These are phyloP conservation scores for Cryptus armator DNA, from an alignment of 2,888 invertebrate genomes.

Conservation along the genomic window DNA sequence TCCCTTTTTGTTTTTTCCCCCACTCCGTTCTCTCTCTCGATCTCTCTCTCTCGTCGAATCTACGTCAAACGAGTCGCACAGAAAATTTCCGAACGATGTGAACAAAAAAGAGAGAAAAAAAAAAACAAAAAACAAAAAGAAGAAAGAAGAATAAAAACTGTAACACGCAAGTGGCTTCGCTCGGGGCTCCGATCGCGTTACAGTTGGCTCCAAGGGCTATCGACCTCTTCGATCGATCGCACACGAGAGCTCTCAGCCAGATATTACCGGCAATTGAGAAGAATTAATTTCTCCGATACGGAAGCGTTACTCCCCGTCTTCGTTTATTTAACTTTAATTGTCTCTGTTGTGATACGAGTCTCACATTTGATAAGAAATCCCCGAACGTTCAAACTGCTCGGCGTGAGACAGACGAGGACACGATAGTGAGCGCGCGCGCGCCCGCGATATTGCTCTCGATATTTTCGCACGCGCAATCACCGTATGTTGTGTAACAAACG, in stretches of 20 bases:
- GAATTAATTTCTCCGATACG: slow-evolving; percentile 8
- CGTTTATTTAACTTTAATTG: background rate
- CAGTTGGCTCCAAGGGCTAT: slow-evolving; percentile 38
- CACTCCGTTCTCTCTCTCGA: background rate
- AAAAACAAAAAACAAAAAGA: background rate
- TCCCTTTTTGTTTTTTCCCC: slow-evolving; percentile 7
- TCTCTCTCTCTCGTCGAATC: slow-evolving; percentile 6
- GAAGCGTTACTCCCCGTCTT: background rate
- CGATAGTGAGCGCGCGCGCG: background rate
- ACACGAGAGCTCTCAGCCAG: slow-evolving; percentile 10
- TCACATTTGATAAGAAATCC: background rate
- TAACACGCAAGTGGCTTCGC: slow-evolving; percentile 1
- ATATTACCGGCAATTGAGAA: slow-evolving; percentile 7
- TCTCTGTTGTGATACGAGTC: background rate
- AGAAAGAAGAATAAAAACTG: background rate
- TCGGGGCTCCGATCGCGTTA: slow-evolving; percentile 47
- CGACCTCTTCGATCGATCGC: slow-evolving; percentile 58
- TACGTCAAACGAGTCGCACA: slow-evolving; percentile 1
- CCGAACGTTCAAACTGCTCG: slow-evolving; percentile 2
- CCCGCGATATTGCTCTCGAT: background rate
- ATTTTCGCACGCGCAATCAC: slow-evolving; percentile 25
- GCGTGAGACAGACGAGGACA: background rate
- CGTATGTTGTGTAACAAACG: slow-evolving; percentile 51
- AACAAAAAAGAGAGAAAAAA: slow-evolving; percentile 6
- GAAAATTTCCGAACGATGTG: background rate